A percentile compares a stretch with the other conserved stretches of the same genome.
Evolutionary conservation across 2,888 invertebrate species (phyloP).

Genomic region (Geophilus truncorum): DNA sequence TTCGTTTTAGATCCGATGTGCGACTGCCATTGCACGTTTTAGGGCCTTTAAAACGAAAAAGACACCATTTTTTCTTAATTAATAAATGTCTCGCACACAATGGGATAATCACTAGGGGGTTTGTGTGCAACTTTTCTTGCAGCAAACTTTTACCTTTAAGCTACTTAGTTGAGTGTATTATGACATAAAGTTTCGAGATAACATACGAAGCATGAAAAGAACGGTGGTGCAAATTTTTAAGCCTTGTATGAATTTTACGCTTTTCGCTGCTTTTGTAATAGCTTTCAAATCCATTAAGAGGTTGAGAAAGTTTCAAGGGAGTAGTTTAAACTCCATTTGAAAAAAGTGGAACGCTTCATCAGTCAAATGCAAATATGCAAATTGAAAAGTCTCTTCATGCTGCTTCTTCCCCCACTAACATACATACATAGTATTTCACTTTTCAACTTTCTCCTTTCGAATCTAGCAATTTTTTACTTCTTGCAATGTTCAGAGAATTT

Average conservation of each 20-base stretch:
- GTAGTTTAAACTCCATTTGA: slow-evolving; percentile 17
- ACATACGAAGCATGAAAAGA: slow-evolving; percentile 6
- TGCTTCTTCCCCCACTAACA: not conserved
- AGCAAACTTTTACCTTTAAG: slow-evolving; percentile 2
- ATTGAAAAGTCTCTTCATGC: slow-evolving; percentile 6
- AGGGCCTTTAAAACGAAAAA: too few relatives aligned
- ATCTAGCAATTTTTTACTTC: not conserved
- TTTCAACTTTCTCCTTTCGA: not conserved
- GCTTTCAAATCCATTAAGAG: slow-evolving; percentile 12
- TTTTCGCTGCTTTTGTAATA: slow-evolving; percentile 13
- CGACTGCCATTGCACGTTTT: too few relatives aligned
- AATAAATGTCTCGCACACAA: not conserved
- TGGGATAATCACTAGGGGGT: not conserved
- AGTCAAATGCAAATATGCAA: slow-evolving; percentile 17
- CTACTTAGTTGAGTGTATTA: slow-evolving; percentile 12
- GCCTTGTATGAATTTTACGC: slow-evolving; percentile 12
- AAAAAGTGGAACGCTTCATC: slow-evolving; percentile 11
- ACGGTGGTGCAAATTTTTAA: slow-evolving; percentile 7
- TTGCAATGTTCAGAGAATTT: not conserved
- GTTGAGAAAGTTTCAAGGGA: slow-evolving; percentile 16
- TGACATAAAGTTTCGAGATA: slow-evolving; percentile 2
- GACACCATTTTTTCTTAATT: not conserved
- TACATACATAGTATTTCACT: slow-evolving; percentile 5
- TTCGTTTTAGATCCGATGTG: too few relatives aligned
- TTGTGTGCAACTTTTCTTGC: not conserved